phyloP scores from a whole-genome alignment of 2,888 invertebrate species.

The Dexiosoma caninum region DNA sequence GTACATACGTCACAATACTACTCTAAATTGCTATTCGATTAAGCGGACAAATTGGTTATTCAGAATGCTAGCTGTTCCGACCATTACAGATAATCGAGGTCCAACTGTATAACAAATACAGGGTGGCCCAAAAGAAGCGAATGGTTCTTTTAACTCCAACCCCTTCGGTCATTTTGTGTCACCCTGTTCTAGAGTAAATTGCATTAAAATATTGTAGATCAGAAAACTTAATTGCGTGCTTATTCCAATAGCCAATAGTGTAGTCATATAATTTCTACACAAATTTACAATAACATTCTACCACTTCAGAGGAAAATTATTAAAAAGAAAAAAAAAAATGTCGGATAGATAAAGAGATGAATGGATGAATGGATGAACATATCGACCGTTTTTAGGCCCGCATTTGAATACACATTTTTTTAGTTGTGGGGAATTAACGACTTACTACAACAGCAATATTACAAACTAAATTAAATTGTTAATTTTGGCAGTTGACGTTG shows the following conservation, averaged over 20 bases:
- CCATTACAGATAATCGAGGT: too few relatives aligned
- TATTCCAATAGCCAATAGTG: background rate
- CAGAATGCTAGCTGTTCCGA: too few relatives aligned
- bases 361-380: conserved; percentile 12
- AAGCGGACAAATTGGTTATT: too few relatives aligned
- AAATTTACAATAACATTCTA: background rate
- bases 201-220: too few relatives aligned
- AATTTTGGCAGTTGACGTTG: conserved; percentile 43
- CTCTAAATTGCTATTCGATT: too few relatives aligned
- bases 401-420: conserved; percentile 56
- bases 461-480: conserved; percentile 61
- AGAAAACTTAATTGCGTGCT: too few relatives aligned
- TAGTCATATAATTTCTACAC: background rate
- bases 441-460: conserved; percentile 42
- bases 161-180: too few relatives aligned
- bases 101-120: too few relatives aligned
- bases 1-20: too few relatives aligned
- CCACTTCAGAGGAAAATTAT: background rate
- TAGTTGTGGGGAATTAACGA: conserved; percentile 39
- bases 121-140: too few relatives aligned
- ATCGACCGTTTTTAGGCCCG: conserved; percentile 53
- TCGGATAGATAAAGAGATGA: conserved; percentile 11
- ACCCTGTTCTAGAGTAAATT: too few relatives aligned
- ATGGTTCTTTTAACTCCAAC: too few relatives aligned
- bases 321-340: conserved; percentile 15